Percentiles rank a stretch among this genome's conserved stretches.
Conservation (phyloP, 1,140 invertebrate genomes). For the Oreohelix idahoensis region DNA sequence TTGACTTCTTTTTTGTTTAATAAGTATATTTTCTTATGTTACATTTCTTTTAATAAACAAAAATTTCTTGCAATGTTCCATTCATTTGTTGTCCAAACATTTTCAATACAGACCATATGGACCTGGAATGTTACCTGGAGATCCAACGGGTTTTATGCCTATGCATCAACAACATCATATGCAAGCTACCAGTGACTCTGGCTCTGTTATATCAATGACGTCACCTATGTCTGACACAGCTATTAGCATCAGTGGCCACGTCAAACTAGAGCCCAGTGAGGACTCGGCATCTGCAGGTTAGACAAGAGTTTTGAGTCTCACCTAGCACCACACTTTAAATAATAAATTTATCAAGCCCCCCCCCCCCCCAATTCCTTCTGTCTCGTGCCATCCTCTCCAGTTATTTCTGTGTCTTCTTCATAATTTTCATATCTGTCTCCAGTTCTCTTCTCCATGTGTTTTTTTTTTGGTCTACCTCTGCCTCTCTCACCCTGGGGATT, state of each 20-base stretch:
- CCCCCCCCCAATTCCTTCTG: too few relatives aligned
- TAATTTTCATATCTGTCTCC: too few relatives aligned
- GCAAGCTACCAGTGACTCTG: neutral
- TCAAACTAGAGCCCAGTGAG: constrained; percentile 41
- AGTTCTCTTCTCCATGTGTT: too few relatives aligned
- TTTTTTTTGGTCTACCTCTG: too few relatives aligned
- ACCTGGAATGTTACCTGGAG: constrained; percentile 15
- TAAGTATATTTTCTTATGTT: too few relatives aligned
- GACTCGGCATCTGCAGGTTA: constrained; percentile 30
- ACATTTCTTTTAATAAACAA: too few relatives aligned
- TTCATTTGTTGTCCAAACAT: too few relatives aligned
- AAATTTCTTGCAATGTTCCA: neutral
- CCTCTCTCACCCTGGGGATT: too few relatives aligned
- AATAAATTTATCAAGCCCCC: neutral
- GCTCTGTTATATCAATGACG: constrained; percentile 22
- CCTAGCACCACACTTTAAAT: neutral
- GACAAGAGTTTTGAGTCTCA: neutral
- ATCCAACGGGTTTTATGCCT: constrained; percentile 21
- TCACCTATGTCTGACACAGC: constrained; percentile 35
- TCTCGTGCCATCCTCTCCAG: too few relatives aligned
- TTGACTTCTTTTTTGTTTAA: too few relatives aligned
- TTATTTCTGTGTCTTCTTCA: too few relatives aligned
- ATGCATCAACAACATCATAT: neutral
- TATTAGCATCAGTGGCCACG: constrained; percentile 11
- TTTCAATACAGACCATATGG: neutral